phyloP scores from a whole-genome alignment of 2,888 invertebrate species.

The Callosobruchus maculatus region DNA sequence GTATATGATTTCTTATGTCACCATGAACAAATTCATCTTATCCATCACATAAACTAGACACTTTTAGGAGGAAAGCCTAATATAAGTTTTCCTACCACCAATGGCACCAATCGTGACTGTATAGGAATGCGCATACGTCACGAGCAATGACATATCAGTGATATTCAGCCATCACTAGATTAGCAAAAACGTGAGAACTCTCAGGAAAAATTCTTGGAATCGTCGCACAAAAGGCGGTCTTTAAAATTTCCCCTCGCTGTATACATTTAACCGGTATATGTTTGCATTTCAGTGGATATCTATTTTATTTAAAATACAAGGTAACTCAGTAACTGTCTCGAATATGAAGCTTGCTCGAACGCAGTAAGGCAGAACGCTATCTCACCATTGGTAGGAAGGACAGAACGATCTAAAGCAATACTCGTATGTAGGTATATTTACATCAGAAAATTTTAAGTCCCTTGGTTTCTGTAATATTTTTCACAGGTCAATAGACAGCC shows the following conservation, averaged over 20 bases:
- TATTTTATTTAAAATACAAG: conserved; percentile 27
- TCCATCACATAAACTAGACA: no score
- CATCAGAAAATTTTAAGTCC: no score
- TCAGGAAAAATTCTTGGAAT: not conserved
- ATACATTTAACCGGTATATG: conserved; percentile 8
- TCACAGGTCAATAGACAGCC: no score
- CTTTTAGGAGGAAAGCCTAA: no score
- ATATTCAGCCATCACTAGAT: not conserved
- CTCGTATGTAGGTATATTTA: no score
- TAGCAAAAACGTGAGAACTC: not conserved
- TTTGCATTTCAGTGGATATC: conserved; percentile 18
- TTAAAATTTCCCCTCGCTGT: not conserved
- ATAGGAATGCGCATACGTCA: not conserved
- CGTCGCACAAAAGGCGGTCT: not conserved
- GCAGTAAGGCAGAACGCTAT: conserved; percentile 1
- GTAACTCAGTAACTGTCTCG: conserved; percentile 27
- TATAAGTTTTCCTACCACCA: no score
- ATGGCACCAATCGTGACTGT: not conserved
- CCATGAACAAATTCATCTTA: no score
- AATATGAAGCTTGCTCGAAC: conserved; percentile 21
- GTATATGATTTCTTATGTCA: no score
- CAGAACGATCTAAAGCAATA: no score
- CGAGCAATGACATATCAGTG: not conserved
- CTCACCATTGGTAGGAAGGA: conserved; percentile 13
- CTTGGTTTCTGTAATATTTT: no score